Evolutionary conservation across 2,113 vertebrate species (phyloP).

Genomic region (Hypanus sabinus): DNA sequence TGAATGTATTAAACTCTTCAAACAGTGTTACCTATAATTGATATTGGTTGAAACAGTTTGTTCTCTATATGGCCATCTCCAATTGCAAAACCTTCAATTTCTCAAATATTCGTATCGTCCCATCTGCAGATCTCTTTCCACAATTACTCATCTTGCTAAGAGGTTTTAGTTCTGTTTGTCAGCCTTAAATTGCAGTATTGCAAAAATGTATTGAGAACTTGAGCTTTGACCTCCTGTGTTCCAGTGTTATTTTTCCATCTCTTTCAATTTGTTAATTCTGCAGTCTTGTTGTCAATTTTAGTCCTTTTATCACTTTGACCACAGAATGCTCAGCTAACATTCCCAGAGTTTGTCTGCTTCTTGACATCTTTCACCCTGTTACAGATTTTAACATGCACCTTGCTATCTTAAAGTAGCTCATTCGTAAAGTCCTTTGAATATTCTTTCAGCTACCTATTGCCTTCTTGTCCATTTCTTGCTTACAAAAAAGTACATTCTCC

Average conservation of each 20-base stretch:
- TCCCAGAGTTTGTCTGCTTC: neutral
- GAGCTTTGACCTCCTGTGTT: neutral
- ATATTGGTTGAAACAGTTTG: neutral
- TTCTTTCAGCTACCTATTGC: neutral
- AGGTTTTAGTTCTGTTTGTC: neutral
- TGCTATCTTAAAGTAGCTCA: neutral
- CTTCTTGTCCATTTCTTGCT: neutral
- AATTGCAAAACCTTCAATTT: neutral
- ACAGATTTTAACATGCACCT: neutral
- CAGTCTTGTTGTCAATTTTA: neutral
- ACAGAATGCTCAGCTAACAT: too few relatives aligned
- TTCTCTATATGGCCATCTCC: neutral
- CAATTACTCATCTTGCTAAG: neutral
- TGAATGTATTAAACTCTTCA: neutral
- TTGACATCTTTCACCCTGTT: constrained; percentile 12
- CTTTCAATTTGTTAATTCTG: neutral
- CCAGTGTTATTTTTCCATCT: neutral
- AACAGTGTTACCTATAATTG: neutral
- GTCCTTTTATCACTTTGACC: neutral
- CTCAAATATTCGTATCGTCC: neutral
- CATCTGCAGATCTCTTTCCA: neutral
- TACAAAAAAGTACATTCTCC: neutral
- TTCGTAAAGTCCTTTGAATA: neutral
- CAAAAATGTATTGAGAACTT: neutral
- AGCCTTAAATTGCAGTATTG: neutral